Conservation (phyloP, 2,888 invertebrate genomes). For the Mythimna albipuncta region DNA sequence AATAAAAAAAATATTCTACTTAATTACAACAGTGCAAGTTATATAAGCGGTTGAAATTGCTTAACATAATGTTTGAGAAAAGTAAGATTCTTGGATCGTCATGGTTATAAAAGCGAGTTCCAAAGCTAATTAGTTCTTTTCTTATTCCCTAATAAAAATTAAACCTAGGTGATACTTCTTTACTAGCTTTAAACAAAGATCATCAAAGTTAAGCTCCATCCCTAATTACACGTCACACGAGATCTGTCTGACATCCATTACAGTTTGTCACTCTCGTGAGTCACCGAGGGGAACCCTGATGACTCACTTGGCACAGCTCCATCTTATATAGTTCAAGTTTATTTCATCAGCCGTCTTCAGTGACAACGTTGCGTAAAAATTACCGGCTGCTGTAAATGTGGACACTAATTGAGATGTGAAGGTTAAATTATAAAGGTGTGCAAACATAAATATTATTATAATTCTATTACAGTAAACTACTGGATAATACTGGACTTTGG, state of each 20-base stretch:
- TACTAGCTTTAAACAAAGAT: slow-evolving; percentile 3
- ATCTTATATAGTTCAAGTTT: slow-evolving; percentile 73
- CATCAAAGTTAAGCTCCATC: slow-evolving; percentile 14
- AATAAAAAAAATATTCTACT: no score
- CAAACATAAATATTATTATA: slow-evolving; percentile 16
- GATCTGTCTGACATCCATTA: slow-evolving; percentile 44
- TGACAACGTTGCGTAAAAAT: slow-evolving; percentile 61
- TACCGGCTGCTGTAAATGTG: slow-evolving; percentile 26
- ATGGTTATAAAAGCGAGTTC: no score
- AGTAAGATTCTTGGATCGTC: no score
- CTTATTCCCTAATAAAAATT: no score
- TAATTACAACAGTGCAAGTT: no score
- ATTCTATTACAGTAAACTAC: not conserved
- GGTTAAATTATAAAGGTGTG: slow-evolving; percentile 18
- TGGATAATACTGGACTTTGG: not conserved
- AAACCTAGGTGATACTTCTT: not conserved
- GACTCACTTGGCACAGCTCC: slow-evolving; percentile 75
- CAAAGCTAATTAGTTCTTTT: no score
- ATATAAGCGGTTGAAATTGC: no score
- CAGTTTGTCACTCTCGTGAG: slow-evolving; percentile 63
- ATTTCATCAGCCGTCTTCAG: slow-evolving; percentile 29
- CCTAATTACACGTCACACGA: slow-evolving; percentile 20
- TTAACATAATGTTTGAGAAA: no score
- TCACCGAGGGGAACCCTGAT: slow-evolving; percentile 72
- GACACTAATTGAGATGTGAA: slow-evolving; percentile 31